Percentiles rank a stretch among this genome's conserved stretches.
Evolutionary conservation across 1,140 invertebrate genomes (phyloP).

Genomic region (Megalonaias nervosa): DNA sequence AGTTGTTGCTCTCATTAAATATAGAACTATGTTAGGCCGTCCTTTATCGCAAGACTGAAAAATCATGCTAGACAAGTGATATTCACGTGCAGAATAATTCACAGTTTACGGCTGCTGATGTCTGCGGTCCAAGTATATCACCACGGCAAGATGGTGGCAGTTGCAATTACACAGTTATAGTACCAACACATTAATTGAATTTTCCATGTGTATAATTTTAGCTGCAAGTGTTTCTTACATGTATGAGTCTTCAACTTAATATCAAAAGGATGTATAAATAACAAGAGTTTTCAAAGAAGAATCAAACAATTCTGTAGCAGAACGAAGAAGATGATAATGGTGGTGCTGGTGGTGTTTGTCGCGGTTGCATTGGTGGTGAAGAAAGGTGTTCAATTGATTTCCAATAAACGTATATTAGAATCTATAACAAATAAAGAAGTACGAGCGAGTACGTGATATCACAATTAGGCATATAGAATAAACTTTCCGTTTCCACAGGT

Average conservation of each 20-base stretch:
- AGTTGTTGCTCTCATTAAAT: too few relatives aligned
- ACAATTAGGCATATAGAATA: too few relatives aligned
- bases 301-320: not conserved
- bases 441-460: too few relatives aligned
- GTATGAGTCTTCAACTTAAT: not conserved
- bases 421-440: too few relatives aligned
- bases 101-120: conserved; percentile 64
- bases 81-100: conserved; percentile 66
- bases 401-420: too few relatives aligned
- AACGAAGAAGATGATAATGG: not conserved
- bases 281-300: not conserved
- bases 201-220: too few relatives aligned
- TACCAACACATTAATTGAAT: too few relatives aligned
- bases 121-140: conserved; percentile 68
- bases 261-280: not conserved
- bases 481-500: too few relatives aligned
- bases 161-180: conserved; percentile 57
- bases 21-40: not conserved
- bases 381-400: too few relatives aligned
- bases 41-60: conserved; percentile 47
- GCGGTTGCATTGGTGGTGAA: too few relatives aligned
- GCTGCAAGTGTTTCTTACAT: too few relatives aligned
- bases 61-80: conserved; percentile 45
- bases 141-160: conserved; percentile 64
- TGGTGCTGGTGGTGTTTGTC: too few relatives aligned